Conservation (phyloP, 2,113 vertebrate genomes). For the Onychorhynchus coronatus region DNA sequence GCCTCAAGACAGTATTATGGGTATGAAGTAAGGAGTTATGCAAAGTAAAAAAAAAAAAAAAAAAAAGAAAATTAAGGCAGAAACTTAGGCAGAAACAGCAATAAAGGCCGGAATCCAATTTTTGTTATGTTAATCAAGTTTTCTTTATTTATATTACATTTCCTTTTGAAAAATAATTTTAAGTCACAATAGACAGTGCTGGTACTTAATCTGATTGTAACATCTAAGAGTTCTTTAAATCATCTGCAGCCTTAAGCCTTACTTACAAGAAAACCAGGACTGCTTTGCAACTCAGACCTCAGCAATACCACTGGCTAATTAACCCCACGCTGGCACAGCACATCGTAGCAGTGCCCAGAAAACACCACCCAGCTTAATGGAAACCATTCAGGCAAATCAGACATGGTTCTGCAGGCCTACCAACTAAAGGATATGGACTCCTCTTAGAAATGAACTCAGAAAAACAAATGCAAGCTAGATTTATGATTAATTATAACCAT, state of each 20-base stretch:
- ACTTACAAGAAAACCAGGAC: background rate
- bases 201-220: background rate
- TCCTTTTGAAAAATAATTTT: background rate
- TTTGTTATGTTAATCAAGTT: background rate
- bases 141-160: background rate
- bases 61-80: background rate
- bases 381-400: background rate
- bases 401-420: background rate
- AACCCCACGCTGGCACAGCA: background rate
- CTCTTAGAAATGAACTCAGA: background rate
- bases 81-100: background rate
- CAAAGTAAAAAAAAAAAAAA: background rate
- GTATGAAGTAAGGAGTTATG: background rate
- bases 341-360: background rate
- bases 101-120: background rate
- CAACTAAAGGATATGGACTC: background rate
- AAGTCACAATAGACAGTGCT: background rate
- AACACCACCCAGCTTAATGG: background rate
- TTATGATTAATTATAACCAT: background rate
- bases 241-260: background rate
- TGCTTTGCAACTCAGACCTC: background rate
- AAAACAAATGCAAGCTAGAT: background rate
- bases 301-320: background rate
- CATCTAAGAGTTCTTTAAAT: background rate
- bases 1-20: background rate